These are phyloP conservation scores for Cotesia vestalis DNA, from an alignment of 1,140 invertebrate genomes.

Conservation along the genomic window DNA sequence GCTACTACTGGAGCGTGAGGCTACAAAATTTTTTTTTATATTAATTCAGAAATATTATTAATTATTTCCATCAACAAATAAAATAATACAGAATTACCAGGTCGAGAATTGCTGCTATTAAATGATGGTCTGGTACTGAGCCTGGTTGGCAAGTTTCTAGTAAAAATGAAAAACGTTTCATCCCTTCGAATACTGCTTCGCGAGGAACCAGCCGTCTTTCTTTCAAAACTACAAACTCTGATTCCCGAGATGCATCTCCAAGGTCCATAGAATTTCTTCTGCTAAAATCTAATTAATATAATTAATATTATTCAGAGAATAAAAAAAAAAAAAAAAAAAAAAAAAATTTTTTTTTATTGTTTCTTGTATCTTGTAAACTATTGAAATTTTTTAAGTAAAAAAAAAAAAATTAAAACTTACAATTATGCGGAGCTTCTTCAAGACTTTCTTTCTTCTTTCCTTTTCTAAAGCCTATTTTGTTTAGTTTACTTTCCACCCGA, in stretches of 20 bases:
- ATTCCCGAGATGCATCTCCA: conserved; percentile 80
- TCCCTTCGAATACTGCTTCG: conserved; percentile 79
- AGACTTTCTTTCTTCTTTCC: conserved; percentile 87
- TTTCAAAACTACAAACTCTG: conserved; percentile 87
- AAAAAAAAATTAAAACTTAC: conserved; percentile 64
- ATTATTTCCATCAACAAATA: background rate
- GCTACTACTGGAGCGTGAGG: conserved; percentile 92
- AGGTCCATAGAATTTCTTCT: conserved; percentile 83
- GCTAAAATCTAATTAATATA: conserved; percentile 73
- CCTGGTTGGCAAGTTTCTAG: conserved; percentile 96
- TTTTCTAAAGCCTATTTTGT: conserved; percentile 76
- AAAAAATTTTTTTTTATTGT: no score
- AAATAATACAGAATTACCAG: conserved; percentile 78
- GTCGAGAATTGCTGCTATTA: conserved; percentile 94
- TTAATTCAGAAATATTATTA: background rate
- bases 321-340: background rate
- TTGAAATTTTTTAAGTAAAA: no score
- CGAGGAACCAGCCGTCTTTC: conserved; percentile 82
- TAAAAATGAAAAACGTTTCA: conserved; percentile 86
- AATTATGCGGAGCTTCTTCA: conserved; percentile 81
- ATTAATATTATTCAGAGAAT: background rate
- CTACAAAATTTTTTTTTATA: conserved; percentile 67
- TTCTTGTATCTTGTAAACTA: no score
- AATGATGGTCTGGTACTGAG: conserved; percentile 91
- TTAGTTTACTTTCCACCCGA: conserved; percentile 85